phyloP scores from a whole-genome alignment of 1,140 invertebrate genomes.

The Drosophila kurseongensis region DNA sequence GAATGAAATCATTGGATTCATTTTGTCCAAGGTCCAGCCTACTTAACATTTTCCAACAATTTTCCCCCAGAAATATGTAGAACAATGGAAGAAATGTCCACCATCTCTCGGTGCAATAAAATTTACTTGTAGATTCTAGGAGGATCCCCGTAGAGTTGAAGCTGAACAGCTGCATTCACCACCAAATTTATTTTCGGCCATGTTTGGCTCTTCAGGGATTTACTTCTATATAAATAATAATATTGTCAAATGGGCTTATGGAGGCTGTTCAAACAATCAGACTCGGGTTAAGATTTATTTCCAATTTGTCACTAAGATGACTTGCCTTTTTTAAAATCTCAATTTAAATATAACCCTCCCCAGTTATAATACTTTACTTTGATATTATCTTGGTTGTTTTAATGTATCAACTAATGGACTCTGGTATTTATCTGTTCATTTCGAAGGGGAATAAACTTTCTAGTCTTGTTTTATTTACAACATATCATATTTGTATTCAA shows the following conservation, averaged over 20 bases:
- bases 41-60: constrained; percentile 57
- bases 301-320: constrained; percentile 11
- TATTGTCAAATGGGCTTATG: constrained; percentile 22
- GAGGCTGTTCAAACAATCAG: background rate
- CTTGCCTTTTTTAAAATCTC: background rate
- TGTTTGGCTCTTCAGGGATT: constrained; percentile 27
- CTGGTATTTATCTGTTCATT: constrained; percentile 2
- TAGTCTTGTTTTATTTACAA: constrained; percentile 46
- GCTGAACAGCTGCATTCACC: constrained; percentile 15
- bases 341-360: background rate
- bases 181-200: constrained; percentile 21
- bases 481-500: constrained; percentile 56
- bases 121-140: constrained; percentile 26
- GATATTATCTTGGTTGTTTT: background rate
- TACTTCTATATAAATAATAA: constrained; percentile 15
- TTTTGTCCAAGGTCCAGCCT: constrained; percentile 53
- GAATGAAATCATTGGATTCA: constrained; percentile 72
- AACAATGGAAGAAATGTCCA: constrained; percentile 40
- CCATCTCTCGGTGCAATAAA: constrained; percentile 48
- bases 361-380: background rate
- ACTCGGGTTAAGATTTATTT: background rate
- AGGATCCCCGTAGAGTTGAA: constrained; percentile 54
- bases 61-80: constrained; percentile 55
- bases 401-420: constrained; percentile 25
- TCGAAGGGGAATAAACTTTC: constrained; percentile 47